Percentiles rank a stretch among this genome's conserved stretches.
phyloP scores from a whole-genome alignment of 2,888 invertebrate genomes.

The Hypselothyrea guttata region DNA sequence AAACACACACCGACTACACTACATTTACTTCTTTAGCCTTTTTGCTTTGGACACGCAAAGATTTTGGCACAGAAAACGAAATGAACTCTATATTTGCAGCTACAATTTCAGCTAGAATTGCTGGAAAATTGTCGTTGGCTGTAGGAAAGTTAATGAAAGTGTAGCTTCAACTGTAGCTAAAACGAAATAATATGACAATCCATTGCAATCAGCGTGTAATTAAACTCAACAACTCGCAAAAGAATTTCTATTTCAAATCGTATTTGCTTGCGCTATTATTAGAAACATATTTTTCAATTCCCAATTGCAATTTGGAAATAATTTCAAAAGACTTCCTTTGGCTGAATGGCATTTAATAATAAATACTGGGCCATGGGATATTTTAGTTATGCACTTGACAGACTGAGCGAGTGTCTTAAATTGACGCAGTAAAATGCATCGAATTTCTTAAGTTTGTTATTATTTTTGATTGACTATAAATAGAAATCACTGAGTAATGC shows the following conservation, averaged over 20 bases:
- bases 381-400: too few species aligned
- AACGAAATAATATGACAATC: constrained; percentile 13
- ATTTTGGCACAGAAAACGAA: constrained; percentile 63
- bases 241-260: constrained; percentile 4
- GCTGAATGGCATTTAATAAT: too few species aligned
- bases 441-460: too few species aligned
- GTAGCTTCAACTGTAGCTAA: constrained; percentile 17
- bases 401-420: too few species aligned
- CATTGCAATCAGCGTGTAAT: constrained; percentile 16
- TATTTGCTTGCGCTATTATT: background rate
- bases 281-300: too few species aligned
- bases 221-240: background rate
- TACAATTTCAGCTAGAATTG: constrained; percentile 33
- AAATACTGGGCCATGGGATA: too few species aligned
- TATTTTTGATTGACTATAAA: too few species aligned
- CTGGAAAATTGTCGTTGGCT: constrained; percentile 45
- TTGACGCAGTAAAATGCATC: too few species aligned
- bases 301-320: background rate
- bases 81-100: constrained; percentile 43
- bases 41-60: constrained; percentile 57
- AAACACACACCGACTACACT: background rate
- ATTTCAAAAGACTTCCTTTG: too few species aligned
- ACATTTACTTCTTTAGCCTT: constrained; percentile 5
- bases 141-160: constrained; percentile 59
- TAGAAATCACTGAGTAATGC: too few species aligned